These are phyloP conservation scores for Eupleurogrammus muticus DNA, from an alignment of 2,797 vertebrate species.

Conservation along the genomic window DNA sequence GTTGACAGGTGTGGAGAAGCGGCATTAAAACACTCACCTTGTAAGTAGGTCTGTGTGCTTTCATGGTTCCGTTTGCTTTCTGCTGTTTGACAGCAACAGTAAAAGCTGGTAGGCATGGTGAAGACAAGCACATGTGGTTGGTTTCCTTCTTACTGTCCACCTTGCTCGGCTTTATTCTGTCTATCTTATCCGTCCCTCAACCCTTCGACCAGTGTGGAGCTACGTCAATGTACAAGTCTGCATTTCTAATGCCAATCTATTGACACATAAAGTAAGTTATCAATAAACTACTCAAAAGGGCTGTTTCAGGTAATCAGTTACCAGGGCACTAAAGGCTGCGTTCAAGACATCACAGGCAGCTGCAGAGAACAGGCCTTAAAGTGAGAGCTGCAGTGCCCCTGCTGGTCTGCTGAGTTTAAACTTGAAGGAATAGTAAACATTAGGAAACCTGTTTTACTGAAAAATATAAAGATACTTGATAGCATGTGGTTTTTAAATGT, in stretches of 20 bases:
- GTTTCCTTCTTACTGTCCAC: neutral
- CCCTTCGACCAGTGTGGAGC: neutral
- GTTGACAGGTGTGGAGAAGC: neutral
- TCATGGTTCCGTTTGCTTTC: constrained; percentile 16
- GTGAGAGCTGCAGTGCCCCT: constrained; percentile 5
- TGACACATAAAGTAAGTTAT: constrained; percentile 32
- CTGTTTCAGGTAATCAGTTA: constrained; percentile 55
- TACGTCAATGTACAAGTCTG: neutral
- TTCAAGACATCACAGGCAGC: constrained; percentile 1
- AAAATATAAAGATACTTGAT: too few species aligned
- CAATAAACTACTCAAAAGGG: constrained; percentile 26
- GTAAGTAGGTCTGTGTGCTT: constrained; percentile 22
- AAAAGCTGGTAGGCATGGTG: constrained; percentile 40
- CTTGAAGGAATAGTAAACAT: neutral
- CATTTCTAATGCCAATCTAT: neutral
- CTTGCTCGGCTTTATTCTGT: constrained; percentile 5
- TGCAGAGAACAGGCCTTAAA: neutral
- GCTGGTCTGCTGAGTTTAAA: constrained; percentile 1
- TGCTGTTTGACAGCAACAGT: constrained; percentile 7
- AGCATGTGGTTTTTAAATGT: too few species aligned
- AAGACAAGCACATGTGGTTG: neutral
- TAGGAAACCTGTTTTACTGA: too few species aligned
- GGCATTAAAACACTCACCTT: constrained; percentile 49
- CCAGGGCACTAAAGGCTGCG: constrained; percentile 8
- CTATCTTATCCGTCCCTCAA: neutral